phyloP scores from a whole-genome alignment of 64 coral and sea anemone genomes.

The Montipora foliosa region DNA sequence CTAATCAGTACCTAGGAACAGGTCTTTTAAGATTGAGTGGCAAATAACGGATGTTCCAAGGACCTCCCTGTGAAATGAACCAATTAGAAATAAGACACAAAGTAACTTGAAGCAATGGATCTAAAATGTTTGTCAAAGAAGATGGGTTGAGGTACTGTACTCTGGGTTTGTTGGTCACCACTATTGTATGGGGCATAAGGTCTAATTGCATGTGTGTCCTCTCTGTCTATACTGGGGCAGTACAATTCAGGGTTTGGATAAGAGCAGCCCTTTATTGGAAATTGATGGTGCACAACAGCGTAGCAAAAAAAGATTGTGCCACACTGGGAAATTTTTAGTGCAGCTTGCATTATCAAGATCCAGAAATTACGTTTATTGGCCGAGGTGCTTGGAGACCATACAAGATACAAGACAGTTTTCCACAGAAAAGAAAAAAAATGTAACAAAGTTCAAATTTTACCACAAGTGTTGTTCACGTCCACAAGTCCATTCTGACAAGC shows the following conservation, averaged over 20 bases:
- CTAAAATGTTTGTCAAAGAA: not conserved
- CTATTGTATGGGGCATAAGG: too few species aligned
- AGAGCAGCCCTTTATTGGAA: too few species aligned
- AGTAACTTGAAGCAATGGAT: not conserved
- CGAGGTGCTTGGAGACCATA: too few species aligned
- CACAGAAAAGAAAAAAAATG: not conserved
- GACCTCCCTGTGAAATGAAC: conserved; percentile 73
- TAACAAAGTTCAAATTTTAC: not conserved
- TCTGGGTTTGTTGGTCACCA: too few species aligned
- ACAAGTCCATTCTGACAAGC: not conserved
- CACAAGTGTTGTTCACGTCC: not conserved
- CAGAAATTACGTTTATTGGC: too few species aligned
- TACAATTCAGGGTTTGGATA: too few species aligned
- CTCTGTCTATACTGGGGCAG: too few species aligned
- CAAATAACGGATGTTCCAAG: conserved; percentile 78
- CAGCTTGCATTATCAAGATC: not conserved
- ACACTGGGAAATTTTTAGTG: not conserved
- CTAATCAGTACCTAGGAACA: conserved; percentile 74
- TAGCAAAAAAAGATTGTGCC: too few species aligned
- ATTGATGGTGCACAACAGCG: too few species aligned
- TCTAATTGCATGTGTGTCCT: too few species aligned
- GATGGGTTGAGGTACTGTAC: too few species aligned
- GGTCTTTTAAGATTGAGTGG: conserved; percentile 70
- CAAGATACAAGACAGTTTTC: conserved; percentile 25
- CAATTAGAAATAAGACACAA: not conserved